Conservation (phyloP, 1,140 invertebrate genomes). For the Drosophila teissieri region DNA sequence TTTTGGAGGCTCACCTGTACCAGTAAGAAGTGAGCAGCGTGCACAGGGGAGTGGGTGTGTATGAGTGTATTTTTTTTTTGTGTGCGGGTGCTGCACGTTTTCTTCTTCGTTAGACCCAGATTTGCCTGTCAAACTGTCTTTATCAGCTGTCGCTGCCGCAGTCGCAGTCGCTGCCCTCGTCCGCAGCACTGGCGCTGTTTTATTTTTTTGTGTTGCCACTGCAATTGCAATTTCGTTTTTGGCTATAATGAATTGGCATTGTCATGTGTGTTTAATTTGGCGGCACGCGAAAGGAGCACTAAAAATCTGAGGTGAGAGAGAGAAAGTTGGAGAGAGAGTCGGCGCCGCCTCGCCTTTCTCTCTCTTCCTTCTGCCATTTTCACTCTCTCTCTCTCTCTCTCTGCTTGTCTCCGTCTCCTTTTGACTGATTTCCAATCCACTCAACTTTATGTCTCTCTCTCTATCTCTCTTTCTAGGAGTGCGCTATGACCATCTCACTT, state of each 20-base stretch:
- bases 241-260: slow-evolving; percentile 71
- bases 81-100: slow-evolving; percentile 19
- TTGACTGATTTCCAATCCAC: slow-evolving; percentile 52
- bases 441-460: slow-evolving; percentile 32
- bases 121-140: slow-evolving; percentile 49
- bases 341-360: slow-evolving; percentile 38
- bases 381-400: slow-evolving; percentile 37
- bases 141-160: slow-evolving; percentile 32
- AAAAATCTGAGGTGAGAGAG: slow-evolving; percentile 6
- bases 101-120: slow-evolving; percentile 26
- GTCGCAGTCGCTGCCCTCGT: slow-evolving; percentile 1
- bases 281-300: slow-evolving; percentile 32
- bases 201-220: slow-evolving; percentile 3
- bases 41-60: slow-evolving; percentile 1
- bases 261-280: slow-evolving; percentile 55
- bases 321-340: slow-evolving; percentile 3
- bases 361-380: slow-evolving; percentile 16
- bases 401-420: slow-evolving; percentile 31
- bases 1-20: neutral
- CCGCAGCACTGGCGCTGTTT: neutral
- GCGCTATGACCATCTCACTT: slow-evolving; percentile 53
- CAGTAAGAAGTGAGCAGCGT: slow-evolving; percentile 1
- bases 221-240: slow-evolving; percentile 44
- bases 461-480: neutral
- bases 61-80: neutral